Conservation (phyloP, 2,113 vertebrate genomes). For the Dinomys branickii region DNA sequence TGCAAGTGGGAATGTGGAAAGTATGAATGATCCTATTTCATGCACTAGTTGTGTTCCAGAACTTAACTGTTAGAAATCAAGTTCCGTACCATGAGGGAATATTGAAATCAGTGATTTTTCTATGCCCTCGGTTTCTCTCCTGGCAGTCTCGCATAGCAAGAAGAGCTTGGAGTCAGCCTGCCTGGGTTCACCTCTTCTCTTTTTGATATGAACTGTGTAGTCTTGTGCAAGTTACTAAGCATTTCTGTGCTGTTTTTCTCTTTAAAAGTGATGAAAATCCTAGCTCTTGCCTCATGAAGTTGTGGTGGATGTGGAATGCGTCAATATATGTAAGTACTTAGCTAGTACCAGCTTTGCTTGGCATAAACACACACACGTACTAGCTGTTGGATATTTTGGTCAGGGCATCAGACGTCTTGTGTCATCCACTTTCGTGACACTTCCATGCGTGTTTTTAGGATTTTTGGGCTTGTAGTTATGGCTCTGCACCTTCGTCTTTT, state of each 20-base stretch:
- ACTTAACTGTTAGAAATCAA: neutral
- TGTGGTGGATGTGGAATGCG: neutral
- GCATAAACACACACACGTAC: neutral
- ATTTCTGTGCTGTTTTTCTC: neutral
- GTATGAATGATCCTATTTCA: neutral
- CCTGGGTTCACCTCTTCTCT: neutral
- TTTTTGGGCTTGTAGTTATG: neutral
- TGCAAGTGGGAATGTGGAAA: neutral
- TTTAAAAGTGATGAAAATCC: neutral
- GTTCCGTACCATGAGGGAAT: neutral
- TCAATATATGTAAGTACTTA: neutral
- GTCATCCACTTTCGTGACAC: neutral
- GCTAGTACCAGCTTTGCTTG: neutral
- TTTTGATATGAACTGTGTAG: accelerated
- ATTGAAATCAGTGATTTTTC: neutral
- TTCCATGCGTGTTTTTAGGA: neutral
- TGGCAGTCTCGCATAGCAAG: neutral
- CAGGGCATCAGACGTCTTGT: neutral
- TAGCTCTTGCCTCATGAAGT: neutral
- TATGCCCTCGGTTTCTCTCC: neutral
- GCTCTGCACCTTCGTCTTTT: neutral
- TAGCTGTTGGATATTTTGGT: neutral
- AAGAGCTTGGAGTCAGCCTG: neutral
- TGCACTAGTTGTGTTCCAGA: neutral
- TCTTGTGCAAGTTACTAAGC: neutral